phyloP scores from a whole-genome alignment of 2,113 vertebrate species.

The Pomatorhinus ruficollis region DNA sequence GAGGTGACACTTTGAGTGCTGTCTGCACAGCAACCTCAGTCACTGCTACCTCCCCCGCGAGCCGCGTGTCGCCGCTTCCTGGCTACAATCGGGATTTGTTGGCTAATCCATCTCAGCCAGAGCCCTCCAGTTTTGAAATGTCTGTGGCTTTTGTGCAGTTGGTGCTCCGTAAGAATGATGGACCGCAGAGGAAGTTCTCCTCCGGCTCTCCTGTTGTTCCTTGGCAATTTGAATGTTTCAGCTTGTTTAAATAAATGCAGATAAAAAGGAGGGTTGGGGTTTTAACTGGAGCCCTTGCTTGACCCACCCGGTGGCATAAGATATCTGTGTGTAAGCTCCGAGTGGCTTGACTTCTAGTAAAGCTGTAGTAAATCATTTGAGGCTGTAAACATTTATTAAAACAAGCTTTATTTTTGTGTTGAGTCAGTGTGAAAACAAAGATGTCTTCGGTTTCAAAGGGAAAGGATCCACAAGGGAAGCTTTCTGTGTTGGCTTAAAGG shows the following conservation, averaged over 20 bases:
- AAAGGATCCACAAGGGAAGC: neutral
- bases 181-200: neutral
- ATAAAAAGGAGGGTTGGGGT: neutral
- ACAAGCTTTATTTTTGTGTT: neutral
- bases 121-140: neutral
- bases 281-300: fast-evolving
- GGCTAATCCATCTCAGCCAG: neutral
- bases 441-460: neutral
- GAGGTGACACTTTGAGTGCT: neutral
- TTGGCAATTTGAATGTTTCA: neutral
- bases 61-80: fast-evolving
- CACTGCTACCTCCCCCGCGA: neutral
- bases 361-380: neutral
- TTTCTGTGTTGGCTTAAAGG: neutral
- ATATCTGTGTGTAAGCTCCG: neutral
- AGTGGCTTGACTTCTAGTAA: neutral
- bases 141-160: neutral
- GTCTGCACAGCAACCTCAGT: neutral
- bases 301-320: neutral
- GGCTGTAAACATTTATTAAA: neutral
- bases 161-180: neutral
- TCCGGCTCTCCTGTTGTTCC: neutral
- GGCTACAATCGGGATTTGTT: fast-evolving
- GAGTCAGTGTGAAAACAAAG: neutral
- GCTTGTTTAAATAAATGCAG: neutral